Conservation (phyloP, 1,140 invertebrate species). For the Platyscapa corneri region DNA sequence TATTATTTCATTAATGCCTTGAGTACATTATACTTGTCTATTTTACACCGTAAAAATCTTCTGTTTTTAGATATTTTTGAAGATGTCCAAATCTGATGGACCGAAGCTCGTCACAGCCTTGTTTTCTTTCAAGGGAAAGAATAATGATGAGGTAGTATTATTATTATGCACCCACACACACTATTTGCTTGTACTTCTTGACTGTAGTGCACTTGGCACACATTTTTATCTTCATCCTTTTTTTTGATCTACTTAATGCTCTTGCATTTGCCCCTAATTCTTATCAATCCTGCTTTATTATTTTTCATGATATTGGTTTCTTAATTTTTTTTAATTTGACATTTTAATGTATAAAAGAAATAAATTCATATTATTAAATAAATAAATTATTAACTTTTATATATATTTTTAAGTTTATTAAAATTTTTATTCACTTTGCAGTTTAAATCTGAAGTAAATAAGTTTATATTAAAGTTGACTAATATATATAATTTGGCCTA, state of each 20-base stretch:
- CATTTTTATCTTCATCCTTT: constrained; percentile 19
- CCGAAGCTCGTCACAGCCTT: constrained; percentile 90
- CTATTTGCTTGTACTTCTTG: not conserved
- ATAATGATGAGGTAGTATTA: constrained; percentile 92
- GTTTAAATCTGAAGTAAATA: not conserved
- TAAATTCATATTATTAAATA: not conserved
- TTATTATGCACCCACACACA: not conserved
- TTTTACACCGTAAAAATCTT: constrained; percentile 17
- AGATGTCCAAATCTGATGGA: constrained; percentile 73
- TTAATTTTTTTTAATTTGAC: not conserved
- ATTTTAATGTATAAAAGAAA: not conserved
- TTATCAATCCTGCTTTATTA: not conserved
- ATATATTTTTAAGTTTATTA: not conserved
- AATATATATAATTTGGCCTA: not conserved
- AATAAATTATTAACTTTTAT: constrained; percentile 8
- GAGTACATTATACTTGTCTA: not conserved
- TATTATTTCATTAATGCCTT: not conserved
- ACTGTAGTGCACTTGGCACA: constrained; percentile 43
- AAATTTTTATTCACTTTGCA: not conserved
- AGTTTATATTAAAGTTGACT: not conserved
- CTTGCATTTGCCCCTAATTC: not conserved
- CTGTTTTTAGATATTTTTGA: constrained; percentile 41
- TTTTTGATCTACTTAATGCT: constrained; percentile 29
- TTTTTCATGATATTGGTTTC: not conserved
- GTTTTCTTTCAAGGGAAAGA: constrained; percentile 94